Evolutionary conservation across 2,797 vertebrate species (phyloP).

Genomic region (Sebastes trivittatus): DNA sequence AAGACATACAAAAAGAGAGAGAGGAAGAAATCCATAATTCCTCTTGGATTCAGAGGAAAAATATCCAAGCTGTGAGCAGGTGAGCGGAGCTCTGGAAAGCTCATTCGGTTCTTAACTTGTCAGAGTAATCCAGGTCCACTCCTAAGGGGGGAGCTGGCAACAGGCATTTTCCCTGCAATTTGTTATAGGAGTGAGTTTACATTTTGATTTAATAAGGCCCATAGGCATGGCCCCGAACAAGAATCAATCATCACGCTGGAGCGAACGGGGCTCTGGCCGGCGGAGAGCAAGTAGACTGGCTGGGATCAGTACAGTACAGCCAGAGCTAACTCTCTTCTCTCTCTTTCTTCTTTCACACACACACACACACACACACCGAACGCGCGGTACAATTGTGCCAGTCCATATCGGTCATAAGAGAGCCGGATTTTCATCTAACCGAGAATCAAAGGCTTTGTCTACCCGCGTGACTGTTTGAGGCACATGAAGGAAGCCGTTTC

Average conservation of each 20-base stretch:
- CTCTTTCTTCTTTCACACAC: not conserved
- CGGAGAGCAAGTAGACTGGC: conserved; percentile 48
- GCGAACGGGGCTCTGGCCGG: conserved; percentile 52
- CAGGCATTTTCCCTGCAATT: conserved; percentile 78
- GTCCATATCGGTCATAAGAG: conserved; percentile 47
- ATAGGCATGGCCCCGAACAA: conserved; percentile 78
- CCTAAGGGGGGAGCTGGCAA: conserved; percentile 62
- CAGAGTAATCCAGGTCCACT: conserved; percentile 69
- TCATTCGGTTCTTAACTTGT: conserved; percentile 74
- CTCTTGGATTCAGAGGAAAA: conserved; percentile 31
- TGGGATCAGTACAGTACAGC: conserved; percentile 35
- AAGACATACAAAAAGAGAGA: not conserved
- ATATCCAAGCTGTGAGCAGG: conserved; percentile 39
- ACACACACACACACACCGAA: not conserved
- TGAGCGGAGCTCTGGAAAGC: conserved; percentile 51
- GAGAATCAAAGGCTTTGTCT: conserved; percentile 70
- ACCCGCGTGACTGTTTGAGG: conserved; percentile 56
- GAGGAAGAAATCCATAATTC: conserved; percentile 19
- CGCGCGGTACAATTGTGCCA: conserved; percentile 19
- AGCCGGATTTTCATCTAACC: conserved; percentile 56
- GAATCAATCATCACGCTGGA: conserved; percentile 77
- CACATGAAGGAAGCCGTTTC: conserved; percentile 59
- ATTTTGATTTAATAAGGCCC: conserved; percentile 84
- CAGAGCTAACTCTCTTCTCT: conserved; percentile 4
- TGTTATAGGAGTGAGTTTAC: conserved; percentile 79